Evolutionary conservation across 1,140 invertebrate genomes (phyloP).

Genomic region (Ceratina japonica): DNA sequence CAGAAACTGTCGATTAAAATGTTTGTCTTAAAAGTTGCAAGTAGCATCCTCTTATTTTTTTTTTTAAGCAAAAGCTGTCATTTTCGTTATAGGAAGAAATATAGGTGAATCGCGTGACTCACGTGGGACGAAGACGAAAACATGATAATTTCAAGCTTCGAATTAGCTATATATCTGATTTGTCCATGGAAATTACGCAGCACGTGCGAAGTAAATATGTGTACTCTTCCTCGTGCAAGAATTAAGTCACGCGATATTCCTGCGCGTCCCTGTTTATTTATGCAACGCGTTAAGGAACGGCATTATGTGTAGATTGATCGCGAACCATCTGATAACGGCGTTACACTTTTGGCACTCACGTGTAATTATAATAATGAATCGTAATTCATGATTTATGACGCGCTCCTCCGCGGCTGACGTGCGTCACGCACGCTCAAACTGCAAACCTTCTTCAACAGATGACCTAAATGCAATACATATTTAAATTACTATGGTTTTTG

Average conservation of each 20-base stretch:
- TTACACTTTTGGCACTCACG: slow-evolving; percentile 54
- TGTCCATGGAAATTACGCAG: neutral
- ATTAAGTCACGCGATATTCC: slow-evolving; percentile 42
- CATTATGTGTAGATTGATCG: slow-evolving; percentile 45
- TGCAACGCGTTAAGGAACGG: slow-evolving; percentile 52
- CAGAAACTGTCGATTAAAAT: neutral
- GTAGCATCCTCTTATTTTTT: too few relatives aligned
- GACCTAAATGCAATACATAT: too few relatives aligned
- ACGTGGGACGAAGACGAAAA: neutral
- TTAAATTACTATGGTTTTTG: too few relatives aligned
- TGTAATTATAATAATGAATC: slow-evolving; percentile 71
- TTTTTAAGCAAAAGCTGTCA: neutral
- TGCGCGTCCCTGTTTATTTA: slow-evolving; percentile 50
- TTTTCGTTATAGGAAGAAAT: neutral
- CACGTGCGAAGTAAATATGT: neutral
- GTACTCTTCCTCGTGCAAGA: neutral
- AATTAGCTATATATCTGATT: neutral
- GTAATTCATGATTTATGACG: slow-evolving; percentile 69
- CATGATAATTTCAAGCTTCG: neutral
- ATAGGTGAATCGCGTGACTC: slow-evolving; percentile 1
- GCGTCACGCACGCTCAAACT: neutral
- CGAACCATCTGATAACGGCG: slow-evolving; percentile 25
- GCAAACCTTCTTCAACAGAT: too few relatives aligned
- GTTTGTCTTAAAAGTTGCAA: neutral
- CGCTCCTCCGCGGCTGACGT: slow-evolving; percentile 8